phyloP scores from a whole-genome alignment of 2,888 invertebrate genomes.

The Acronicta psi region DNA sequence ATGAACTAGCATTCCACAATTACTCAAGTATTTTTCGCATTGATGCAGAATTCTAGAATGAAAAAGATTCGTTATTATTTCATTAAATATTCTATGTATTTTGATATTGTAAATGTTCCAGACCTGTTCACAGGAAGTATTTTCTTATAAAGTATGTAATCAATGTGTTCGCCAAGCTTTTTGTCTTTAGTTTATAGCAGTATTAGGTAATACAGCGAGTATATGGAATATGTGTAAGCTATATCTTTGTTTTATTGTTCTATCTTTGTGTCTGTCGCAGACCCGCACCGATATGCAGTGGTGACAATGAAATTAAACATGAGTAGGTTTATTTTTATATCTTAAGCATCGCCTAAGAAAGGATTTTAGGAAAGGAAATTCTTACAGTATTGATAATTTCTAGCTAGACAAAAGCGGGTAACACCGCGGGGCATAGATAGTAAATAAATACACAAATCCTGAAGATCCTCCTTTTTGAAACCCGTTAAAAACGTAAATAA shows the following conservation, averaged over 20 bases:
- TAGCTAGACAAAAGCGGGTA: too few species aligned
- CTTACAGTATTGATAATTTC: too few species aligned
- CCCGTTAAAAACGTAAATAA: too few species aligned
- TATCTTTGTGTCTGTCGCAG: background rate
- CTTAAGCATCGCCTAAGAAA: too few species aligned
- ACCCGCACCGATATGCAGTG: slow-evolving; percentile 1
- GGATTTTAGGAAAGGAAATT: too few species aligned
- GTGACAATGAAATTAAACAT: slow-evolving; percentile 9
- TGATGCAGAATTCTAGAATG: slow-evolving; percentile 24
- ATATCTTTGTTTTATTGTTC: slow-evolving; percentile 45
- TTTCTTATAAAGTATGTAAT: slow-evolving; percentile 53
- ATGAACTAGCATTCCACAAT: slow-evolving; percentile 53
- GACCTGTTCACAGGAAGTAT: slow-evolving; percentile 31
- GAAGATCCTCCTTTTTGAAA: too few species aligned
- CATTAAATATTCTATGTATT: slow-evolving; percentile 38
- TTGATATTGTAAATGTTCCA: slow-evolving; percentile 33
- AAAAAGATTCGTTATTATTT: slow-evolving; percentile 16
- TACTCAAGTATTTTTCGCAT: slow-evolving; percentile 44
- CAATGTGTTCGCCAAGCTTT: slow-evolving; percentile 68
- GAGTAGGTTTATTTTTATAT: too few species aligned
- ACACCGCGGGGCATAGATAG: too few species aligned
- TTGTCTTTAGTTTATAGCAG: slow-evolving; percentile 67
- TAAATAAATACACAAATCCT: too few species aligned
- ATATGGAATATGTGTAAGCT: slow-evolving; percentile 75
- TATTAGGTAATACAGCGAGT: slow-evolving; percentile 72